Evolutionary conservation across 2,113 vertebrate genomes (phyloP), one percentile per base, ranked within the genome.

Genomic region (Eubucco bourcierii): DNA sequence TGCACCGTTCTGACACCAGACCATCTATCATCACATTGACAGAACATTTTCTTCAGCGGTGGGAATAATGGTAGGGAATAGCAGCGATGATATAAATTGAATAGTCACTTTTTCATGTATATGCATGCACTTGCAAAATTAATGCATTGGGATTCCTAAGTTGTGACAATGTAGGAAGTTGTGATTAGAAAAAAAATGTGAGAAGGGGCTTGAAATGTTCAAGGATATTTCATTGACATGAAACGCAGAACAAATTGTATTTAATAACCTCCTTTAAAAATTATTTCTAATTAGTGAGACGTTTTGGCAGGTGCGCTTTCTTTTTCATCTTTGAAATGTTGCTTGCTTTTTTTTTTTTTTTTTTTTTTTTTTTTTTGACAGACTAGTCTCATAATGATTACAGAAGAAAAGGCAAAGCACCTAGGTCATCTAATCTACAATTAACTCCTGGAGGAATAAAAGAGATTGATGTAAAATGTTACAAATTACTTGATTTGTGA

Each of bases 371-470:
- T 90, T 89, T 78, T 93, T 96, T 94, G 74, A 73, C 52, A 80
- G 53, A 92, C 65, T 95, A 73, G 19, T 89, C 67, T 94, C 71
- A 37, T 86, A 86, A 93, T 93, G 72, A 47, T 59, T 90, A 52
- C 37, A 60, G 81, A 92, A 90, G 78, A 96, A 97, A 95, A 95
- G 33, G 63, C 52, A 95, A 88, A 95, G 60, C 37, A 93, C 55
- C 65, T 73, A 91, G 66, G 80, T 93, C 90, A 93, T 66, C 25
- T 80, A 92, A 94, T 86, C 82, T 58, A 37, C 85, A 97, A 91
- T 92, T 95, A 97, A 60, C 61, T 94, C 23, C 41, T 87, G 64
- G 52, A 94, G 89, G 88, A 95, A 93, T 81, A 86, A 31, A 87
- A 74, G 91, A 92, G 86, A 93, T 84, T 92, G 56, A 95, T 94